Conservation (phyloP, 1,140 invertebrate species). For the Drosophila pseudoobscura region DNA sequence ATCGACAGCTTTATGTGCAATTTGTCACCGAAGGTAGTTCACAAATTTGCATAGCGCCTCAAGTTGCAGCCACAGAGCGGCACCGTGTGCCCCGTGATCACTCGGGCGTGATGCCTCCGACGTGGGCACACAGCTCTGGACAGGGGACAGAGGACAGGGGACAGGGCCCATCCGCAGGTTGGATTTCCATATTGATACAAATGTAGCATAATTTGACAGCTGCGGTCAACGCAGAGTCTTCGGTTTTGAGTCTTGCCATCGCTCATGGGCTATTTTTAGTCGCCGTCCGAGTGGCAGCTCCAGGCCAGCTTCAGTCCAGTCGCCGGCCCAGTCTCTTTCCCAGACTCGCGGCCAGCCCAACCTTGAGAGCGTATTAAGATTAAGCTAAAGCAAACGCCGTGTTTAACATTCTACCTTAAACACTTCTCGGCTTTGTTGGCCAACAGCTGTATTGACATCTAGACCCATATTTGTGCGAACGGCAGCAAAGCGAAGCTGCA, state of each 20-base stretch:
- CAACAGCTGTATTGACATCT: constrained; percentile 65
- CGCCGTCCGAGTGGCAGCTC: not conserved
- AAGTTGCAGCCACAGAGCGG: constrained; percentile 14
- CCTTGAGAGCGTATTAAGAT: constrained; percentile 59
- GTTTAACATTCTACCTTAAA: constrained; percentile 31
- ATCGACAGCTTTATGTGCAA: constrained; percentile 82
- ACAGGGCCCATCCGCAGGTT: constrained; percentile 53
- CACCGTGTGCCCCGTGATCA: not conserved
- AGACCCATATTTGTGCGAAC: constrained; percentile 69
- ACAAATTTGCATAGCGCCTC: constrained; percentile 77
- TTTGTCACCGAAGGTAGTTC: constrained; percentile 79
- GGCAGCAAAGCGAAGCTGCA: constrained; percentile 55
- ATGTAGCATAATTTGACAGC: constrained; percentile 79
- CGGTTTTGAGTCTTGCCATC: constrained; percentile 51
- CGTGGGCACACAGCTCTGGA: constrained; percentile 57
- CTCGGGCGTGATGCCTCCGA: constrained; percentile 52
- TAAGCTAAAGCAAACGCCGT: constrained; percentile 39
- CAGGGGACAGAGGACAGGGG: constrained; percentile 36
- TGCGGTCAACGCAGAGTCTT: constrained; percentile 47
- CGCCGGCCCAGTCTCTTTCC: constrained; percentile 20
- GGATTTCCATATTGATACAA: constrained; percentile 53
- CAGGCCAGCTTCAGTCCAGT: no score
- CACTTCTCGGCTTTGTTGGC: constrained; percentile 16
- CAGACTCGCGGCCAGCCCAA: constrained; percentile 24
- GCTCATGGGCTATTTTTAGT: constrained; percentile 76